Base-by-base conservation (phyloP, 1,140 invertebrate species). In the Sarcophaga bullata region DNA sequence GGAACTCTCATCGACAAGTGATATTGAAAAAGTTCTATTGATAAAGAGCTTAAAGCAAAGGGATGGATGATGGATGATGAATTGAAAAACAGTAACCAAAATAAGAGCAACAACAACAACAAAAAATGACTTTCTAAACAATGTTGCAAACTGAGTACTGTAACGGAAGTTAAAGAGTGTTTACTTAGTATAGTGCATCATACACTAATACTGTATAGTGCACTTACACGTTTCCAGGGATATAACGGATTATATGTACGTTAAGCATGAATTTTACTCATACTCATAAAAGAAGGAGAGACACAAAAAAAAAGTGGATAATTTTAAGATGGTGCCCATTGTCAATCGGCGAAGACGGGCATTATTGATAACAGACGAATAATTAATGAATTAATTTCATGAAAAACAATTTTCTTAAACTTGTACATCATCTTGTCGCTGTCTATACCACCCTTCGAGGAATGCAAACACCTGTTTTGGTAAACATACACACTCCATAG, bases 111-210 rank as follows among this genome's bases (percentile, higher is more conserved):
- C 17, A 68, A 25, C n/a, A 25, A 68, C n/a, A 68, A n/a, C 19
- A 68, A 3, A 6, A 68, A 68, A 1, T 9, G 19, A 68, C 62
- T 25, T 68, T 68, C 62, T 68, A 68, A 68, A 68, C 62, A 68
- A 25, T 19, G 62, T 68, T 68, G 62, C 62, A 68, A 19, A 68
- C n/a, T 68, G 19, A 68, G 62, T 25, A 68, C 62, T 68, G n/a
- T n/a, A 25, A 19, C 62, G 62, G 62, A 68, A 68, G 62, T 68
- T 68, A 19, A 68, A 68, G 62, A 68, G 62, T 68, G 62, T 68
- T 68, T 68, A 68, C 62, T 19, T 19, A 68, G 62, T 68, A 68
- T 68, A 19, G 17, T 68, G 19, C 62, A 25, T 68, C n/a, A 68
- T 68, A 68, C 62, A 19, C 10, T 8, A 52, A 52, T 52, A 52